phyloP scores from a whole-genome alignment of 2,888 invertebrate genomes.

The Vanessa cardui region DNA sequence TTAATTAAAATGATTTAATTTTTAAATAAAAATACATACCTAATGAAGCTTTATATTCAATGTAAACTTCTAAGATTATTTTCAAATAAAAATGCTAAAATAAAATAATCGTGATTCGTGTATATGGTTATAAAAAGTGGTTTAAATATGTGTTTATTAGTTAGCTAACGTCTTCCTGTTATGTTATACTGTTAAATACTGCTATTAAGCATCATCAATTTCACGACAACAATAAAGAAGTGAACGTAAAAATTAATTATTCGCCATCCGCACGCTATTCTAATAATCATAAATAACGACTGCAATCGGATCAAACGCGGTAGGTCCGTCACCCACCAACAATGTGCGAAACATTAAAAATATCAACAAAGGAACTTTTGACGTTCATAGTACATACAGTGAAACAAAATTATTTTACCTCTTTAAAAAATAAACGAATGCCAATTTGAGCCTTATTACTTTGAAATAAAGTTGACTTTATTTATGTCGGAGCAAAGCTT shows the following conservation, averaged over 20 bases:
- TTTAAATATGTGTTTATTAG: conserved; percentile 38
- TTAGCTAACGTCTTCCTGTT: conserved; percentile 39
- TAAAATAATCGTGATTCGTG: conserved; percentile 16
- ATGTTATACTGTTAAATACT: conserved; percentile 41
- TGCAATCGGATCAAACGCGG: conserved; percentile 80
- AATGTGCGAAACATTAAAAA: conserved; percentile 83
- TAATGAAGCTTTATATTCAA: neutral
- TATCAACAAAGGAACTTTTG: conserved; percentile 82
- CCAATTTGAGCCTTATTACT: conserved; percentile 48
- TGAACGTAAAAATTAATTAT: conserved; percentile 80
- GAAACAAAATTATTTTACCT: conserved; percentile 49
- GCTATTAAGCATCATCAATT: conserved; percentile 62
- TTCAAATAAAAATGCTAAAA: conserved; percentile 12
- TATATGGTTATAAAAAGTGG: conserved; percentile 22
- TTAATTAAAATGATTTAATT: too few relatives aligned
- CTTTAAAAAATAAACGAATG: conserved; percentile 25
- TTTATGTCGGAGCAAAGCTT: conserved; percentile 39
- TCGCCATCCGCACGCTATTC: conserved; percentile 76
- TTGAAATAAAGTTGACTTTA: conserved; percentile 42
- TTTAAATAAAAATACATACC: too few relatives aligned
- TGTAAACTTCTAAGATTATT: conserved; percentile 1
- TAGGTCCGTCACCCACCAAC: conserved; percentile 69
- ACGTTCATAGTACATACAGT: conserved; percentile 77
- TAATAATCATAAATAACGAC: conserved; percentile 80
- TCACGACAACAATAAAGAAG: conserved; percentile 69